Base-by-base conservation (phyloP, 2,888 invertebrate genomes). In the Chouioia cunea region DNA sequence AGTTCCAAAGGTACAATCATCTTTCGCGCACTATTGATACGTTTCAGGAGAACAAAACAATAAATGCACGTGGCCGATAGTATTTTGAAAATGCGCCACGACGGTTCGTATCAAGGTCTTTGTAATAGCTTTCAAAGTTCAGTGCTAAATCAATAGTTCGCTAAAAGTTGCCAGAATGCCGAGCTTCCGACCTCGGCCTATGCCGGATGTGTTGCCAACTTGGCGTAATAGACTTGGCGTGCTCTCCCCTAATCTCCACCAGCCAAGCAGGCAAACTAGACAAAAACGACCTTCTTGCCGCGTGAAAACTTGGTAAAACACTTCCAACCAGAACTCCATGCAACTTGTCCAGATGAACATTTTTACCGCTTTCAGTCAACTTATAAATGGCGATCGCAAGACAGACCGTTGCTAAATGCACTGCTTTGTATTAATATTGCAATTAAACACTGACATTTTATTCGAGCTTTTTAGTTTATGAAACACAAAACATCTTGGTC, bases 191-290 rank as follows among this genome's bases (percentile, higher is more conserved):
- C 58, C 64, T 65, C 70, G 47, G 59, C 53, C 64, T 70, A 58
- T 57, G 63, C 18, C 12, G 18, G 4, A 27, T 47, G n/a, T n/a
- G 52, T 70, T 70, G 70, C 70, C 64, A 70, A 65, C 47, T 70
- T 53, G 53, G 44, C 65, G 70, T 70, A 70, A 70, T 70, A 70
- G 59, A n/a, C n/a, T n/a, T n/a, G n/a, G n/a, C n/a, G n/a, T 64
- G 44, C 52, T 43, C 16, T 58, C 46, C 53, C 52, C 59, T 64
- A 64, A 64, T 64, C 53, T n/a, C 23, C 27, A 59, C 46, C 36
- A 57, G 53, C 27, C 64, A 70, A 65, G 50, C 27, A 50, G 44
- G n/a, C 27, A n/a, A 4, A 50, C 50, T 64, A 57, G 69, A 56
- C 69, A 69, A 57, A 69, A 57, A 64, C 57, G 44, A 63, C 6